Conservation (phyloP, 2,797 vertebrate species). For the Argya squamiceps region DNA sequence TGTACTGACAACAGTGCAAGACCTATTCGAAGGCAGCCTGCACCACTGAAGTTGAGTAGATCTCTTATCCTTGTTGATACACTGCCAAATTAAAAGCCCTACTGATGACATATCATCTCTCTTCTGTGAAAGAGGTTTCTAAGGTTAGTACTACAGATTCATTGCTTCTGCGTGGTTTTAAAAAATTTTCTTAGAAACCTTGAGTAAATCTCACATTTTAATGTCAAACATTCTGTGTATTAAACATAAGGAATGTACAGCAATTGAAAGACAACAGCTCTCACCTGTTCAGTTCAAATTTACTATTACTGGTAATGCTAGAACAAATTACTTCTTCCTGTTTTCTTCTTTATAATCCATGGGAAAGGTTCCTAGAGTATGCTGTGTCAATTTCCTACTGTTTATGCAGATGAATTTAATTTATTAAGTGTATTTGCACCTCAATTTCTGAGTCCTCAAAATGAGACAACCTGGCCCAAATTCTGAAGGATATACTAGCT, state of each 20-base stretch:
- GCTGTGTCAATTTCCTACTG: not conserved
- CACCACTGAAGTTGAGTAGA: not conserved
- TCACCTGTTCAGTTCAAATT: not conserved
- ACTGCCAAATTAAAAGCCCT: conserved; percentile 1
- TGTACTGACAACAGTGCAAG: not conserved
- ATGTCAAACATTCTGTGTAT: not conserved
- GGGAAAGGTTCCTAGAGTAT: not conserved
- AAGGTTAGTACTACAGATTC: not conserved
- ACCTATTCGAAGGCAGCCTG: not conserved
- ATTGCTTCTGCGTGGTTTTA: not conserved
- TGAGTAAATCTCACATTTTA: not conserved
- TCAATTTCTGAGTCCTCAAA: not conserved
- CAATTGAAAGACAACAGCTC: not conserved
- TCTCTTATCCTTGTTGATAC: not conserved
- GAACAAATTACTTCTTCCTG: not conserved
- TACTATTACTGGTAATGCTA: not conserved
- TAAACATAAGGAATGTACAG: not conserved
- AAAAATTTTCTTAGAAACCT: not conserved
- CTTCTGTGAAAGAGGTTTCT: not conserved
- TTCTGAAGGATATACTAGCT: not conserved
- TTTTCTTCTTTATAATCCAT: not conserved
- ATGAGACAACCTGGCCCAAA: not conserved
- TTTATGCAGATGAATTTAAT: not conserved
- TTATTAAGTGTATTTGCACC: not conserved
- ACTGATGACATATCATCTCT: not conserved